Evolutionary conservation across 64 coral and sea anemone species (phyloP), one percentile per base, ranked within the genome.

Genomic region (Porites australiensis): DNA sequence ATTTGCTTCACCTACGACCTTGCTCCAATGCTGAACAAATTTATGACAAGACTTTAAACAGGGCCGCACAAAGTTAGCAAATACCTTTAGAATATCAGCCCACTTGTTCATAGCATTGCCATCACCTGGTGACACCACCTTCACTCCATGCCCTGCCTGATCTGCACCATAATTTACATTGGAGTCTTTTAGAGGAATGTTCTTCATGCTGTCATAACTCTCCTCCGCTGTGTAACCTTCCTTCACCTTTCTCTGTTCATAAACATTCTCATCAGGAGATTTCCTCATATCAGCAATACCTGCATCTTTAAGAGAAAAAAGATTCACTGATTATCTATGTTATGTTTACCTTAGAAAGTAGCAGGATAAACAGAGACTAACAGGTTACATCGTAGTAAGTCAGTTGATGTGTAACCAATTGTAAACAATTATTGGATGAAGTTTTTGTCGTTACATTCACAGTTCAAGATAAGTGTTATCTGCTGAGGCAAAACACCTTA

Each of bases 81-180:
- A 65, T 19, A 84, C 81, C 81, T 84, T 69, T 4, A 84, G 9
- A 50, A 84, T 68, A 84, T 52, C 47, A 4, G 61, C 63, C 81
- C 63, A 69, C n/a, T 48, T 67, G n/a, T 69, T 84, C 46, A 21
- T 48, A 13, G 62, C 46, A 18, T 49, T 22, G 37, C 65, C 65
- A 18, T 52, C 46, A 13, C 45, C 48, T 68, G 81, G 61, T 68
- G 77, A 16, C 20, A 80, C 77, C 19, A 60, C 53, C 15, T 54
- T 21, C 54, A 15, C 21, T 3, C 22, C 77, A 80, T 9, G 6
- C 12, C 44, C 13, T 45, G 3, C 8, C 20, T 60, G 27, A 37
- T 37, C 27, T 37, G 27, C 57, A 6, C 3, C 61, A 27, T 20
- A 4, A 14, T 45, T 5, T 67, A 3, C 69, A 23, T 21, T 68